Percentiles rank a stretch among this genome's conserved stretches.
Conservation (phyloP, 2,797 vertebrate genomes). For the Typhlichthys subterraneus region DNA sequence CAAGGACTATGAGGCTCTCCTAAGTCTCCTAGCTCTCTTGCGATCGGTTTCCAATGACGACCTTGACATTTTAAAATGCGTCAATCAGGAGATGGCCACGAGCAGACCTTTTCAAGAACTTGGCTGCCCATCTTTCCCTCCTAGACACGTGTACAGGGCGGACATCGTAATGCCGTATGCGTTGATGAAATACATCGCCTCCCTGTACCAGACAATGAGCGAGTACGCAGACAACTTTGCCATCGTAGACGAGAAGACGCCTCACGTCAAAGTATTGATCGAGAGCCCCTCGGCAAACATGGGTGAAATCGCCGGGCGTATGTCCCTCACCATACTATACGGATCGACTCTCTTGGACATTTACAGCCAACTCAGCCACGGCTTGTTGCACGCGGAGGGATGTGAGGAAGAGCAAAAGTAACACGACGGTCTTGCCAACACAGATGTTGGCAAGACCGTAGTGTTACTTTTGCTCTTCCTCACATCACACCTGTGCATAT, state of each 20-base stretch:
- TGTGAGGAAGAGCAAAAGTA: not conserved
- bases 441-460: no score
- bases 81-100: slow-evolving; percentile 1
- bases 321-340: slow-evolving; percentile 10
- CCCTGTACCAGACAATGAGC: slow-evolving; percentile 21
- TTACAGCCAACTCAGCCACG: not conserved
- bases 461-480: no score
- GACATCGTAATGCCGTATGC: not conserved
- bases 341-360: not conserved
- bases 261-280: slow-evolving; percentile 11
- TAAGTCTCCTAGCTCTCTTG: not conserved
- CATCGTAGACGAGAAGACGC: not conserved
- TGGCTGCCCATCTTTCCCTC: not conserved
- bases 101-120: not conserved
- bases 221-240: slow-evolving; percentile 19
- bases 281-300: slow-evolving; percentile 18
- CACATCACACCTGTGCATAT: no score
- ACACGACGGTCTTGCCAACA: not conserved
- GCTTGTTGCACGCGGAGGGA: not conserved
- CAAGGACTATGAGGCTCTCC: not conserved
- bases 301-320: not conserved
- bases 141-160: not conserved
- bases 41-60: slow-evolving; percentile 2
- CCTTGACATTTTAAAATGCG: not conserved
- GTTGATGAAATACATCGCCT: not conserved